A percentile compares a stretch with the other conserved stretches of the same genome.
phyloP scores from a whole-genome alignment of 2,797 vertebrate species.

The Thunnus albacares region DNA sequence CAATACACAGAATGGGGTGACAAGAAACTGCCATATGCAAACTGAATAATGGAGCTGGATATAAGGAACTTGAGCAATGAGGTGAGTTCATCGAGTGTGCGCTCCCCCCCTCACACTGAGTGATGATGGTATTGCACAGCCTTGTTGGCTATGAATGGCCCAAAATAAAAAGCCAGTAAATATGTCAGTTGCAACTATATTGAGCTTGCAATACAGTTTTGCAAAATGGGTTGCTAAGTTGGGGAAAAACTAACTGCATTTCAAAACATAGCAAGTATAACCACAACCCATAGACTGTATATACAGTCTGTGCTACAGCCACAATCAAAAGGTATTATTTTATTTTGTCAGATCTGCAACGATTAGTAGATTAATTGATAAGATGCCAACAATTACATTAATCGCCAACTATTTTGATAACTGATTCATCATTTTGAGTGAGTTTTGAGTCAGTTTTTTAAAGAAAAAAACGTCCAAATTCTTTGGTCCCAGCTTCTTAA shows the following conservation, averaged over 20 bases:
- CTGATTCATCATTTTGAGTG: no score
- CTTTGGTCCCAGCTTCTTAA: no score
- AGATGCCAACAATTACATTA: no score
- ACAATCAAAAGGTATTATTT: not conserved
- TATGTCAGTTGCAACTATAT: constrained; percentile 28
- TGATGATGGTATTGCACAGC: constrained; percentile 21
- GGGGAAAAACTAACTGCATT: constrained; percentile 3
- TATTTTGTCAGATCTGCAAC: not conserved
- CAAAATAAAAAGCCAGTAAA: constrained; percentile 42
- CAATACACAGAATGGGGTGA: not conserved
- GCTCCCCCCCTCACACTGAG: not conserved
- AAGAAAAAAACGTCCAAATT: no score
- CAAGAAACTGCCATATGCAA: constrained; percentile 13
- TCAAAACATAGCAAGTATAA: constrained; percentile 3
- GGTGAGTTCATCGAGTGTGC: constrained; percentile 12
- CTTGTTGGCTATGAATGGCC: constrained; percentile 8
- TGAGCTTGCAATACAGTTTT: constrained; percentile 17
- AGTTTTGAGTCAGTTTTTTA: no score
- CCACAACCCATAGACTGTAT: not conserved
- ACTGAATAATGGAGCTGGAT: constrained; percentile 5
- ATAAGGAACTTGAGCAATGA: constrained; percentile 11
- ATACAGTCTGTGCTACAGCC: not conserved
- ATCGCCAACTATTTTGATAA: no score
- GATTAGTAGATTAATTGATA: no score
- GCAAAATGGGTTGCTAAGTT: constrained; percentile 21